These are phyloP conservation scores for Lacanobia wlatinum DNA, from an alignment of 2,888 invertebrate species.

Conservation along the genomic window DNA sequence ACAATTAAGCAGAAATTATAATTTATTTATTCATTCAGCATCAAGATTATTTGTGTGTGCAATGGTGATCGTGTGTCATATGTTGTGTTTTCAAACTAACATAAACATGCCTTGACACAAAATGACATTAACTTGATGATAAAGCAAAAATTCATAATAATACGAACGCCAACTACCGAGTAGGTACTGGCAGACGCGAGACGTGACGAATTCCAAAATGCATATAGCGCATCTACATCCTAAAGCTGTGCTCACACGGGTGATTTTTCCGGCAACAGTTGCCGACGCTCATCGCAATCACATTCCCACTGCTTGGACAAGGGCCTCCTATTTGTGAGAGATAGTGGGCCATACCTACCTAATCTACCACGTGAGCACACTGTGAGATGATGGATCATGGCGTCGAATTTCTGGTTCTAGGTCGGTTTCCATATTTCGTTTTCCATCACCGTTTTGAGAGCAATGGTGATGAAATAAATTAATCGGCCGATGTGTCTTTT, in stretches of 20 bases:
- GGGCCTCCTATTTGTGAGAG: too few relatives aligned
- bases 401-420: background rate
- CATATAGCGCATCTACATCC: background rate
- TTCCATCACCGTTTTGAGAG: too few relatives aligned
- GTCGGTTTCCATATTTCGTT: too few relatives aligned
- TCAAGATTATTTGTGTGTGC: background rate
- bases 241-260: background rate
- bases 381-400: background rate
- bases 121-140: background rate
- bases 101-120: background rate
- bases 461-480: too few relatives aligned
- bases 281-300: background rate
- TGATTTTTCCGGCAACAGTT: background rate
- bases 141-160: background rate
- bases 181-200: background rate
- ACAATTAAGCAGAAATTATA: background rate
- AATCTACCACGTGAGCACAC: background rate
- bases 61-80: background rate
- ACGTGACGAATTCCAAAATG: conserved; percentile 7
- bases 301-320: too few relatives aligned
- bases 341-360: background rate
- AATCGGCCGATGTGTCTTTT: too few relatives aligned
- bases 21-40: background rate
- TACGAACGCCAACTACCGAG: background rate
- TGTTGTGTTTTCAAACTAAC: background rate